Evolutionary conservation across 1,140 invertebrate species (phyloP).

Genomic region (Galleria mellonella): DNA sequence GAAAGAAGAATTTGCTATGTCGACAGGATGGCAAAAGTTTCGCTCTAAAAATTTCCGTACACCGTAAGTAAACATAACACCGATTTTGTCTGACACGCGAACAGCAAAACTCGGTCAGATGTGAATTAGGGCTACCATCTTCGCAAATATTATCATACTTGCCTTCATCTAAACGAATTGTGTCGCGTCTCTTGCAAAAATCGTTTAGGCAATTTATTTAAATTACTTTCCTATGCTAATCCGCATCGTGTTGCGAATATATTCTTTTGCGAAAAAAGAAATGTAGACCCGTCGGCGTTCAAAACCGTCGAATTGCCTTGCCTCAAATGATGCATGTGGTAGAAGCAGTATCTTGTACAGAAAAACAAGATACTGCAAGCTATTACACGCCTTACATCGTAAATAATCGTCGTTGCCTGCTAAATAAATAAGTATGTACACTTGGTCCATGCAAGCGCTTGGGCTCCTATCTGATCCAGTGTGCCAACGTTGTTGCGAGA

Average conservation of each 20-base stretch:
- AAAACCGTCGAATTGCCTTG: conserved; percentile 35
- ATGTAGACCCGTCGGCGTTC: conserved; percentile 26
- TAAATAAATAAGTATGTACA: conserved; percentile 67
- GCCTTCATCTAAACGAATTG: conserved; percentile 41
- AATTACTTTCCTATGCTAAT: conserved; percentile 69
- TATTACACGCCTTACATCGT: conserved; percentile 60
- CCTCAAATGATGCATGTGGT: conserved; percentile 49
- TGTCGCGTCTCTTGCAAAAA: conserved; percentile 50
- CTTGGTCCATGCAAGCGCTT: conserved; percentile 37
- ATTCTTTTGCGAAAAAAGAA: conserved; percentile 38
- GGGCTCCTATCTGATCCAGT: conserved; percentile 50
- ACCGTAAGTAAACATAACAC: conserved; percentile 15
- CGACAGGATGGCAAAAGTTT: conserved; percentile 23
- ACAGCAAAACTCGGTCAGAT: conserved; percentile 19
- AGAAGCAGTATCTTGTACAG: conserved; percentile 38
- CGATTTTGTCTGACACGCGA: conserved; percentile 8
- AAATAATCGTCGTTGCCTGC: conserved; percentile 63
- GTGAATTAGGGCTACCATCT: conserved; percentile 17
- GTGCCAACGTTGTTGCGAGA: conserved; percentile 38
- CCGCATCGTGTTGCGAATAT: conserved; percentile 50
- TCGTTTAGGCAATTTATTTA: conserved; percentile 65
- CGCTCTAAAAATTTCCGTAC: conserved; percentile 18
- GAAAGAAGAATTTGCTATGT: conserved; percentile 21
- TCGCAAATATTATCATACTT: conserved; percentile 24
- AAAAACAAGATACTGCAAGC: conserved; percentile 56